Base-by-base conservation (phyloP, 2,797 vertebrate genomes). In the Macropodus opercularis region DNA sequence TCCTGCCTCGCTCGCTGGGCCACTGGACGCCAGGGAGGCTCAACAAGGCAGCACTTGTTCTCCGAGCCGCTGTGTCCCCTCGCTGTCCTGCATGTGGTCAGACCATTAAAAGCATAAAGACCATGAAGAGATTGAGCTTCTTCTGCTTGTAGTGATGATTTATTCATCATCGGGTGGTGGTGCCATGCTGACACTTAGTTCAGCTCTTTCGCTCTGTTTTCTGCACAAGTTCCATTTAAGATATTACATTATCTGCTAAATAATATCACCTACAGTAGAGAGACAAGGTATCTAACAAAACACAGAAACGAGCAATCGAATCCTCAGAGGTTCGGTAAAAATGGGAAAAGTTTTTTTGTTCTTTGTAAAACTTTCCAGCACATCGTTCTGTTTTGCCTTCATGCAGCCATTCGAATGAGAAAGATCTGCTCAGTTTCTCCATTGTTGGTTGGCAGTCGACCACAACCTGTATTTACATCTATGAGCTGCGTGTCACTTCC, bases 1-100 rank as follows among this genome's bases (percentile, higher is more conserved):
- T 70, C 77, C 22, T 14, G 35, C 65, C 46, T 19, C 34, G 31
- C 70, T 62, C 43, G 0, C 57, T 24, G 70, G 10, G 63, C 69
- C 43, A 51, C 68, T 71, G 76, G 75, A 83, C 1, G 64, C 60
- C 79, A 41, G 59, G 5, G 67, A 81, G 60, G 79, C 17, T 68
- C 61, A 81, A 86, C 81, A 87, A 87, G 78, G 84, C 79, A 58
- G 49, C 67, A 40, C 79, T 85, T 89, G 84, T 87, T 87, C 74
- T 79, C 48, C 3, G 14, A 63, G 63, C 73, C 24, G 69, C 60
- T 41, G 61, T 50, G 77, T 76, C 75, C 70, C 59, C 67, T 54
- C 66, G 0, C 34, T 63, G 75, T 74, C 75, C 72, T 79, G 73
- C 32, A 13, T 69, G 75, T 46, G 76, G 80, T 85, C 36, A 55